Evolutionary conservation across 1,140 invertebrate genomes (phyloP).

Genomic region (Calosoma granatense): DNA sequence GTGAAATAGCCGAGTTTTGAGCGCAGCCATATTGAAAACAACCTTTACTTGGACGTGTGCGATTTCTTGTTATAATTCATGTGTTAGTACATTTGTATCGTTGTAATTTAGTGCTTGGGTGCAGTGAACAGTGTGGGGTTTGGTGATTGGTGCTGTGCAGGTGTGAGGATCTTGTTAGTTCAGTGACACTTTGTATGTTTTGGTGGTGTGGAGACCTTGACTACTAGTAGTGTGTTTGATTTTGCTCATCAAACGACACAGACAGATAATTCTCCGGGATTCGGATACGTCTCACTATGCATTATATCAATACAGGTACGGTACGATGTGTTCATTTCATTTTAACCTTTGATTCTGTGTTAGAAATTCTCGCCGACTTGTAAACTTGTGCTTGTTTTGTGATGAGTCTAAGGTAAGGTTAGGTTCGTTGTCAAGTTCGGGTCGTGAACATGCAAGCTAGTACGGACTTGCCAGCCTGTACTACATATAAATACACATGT

Average conservation of each 20-base stretch:
- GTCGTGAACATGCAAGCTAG: too few relatives aligned
- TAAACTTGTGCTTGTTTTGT: too few relatives aligned
- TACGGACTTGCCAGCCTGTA: too few relatives aligned
- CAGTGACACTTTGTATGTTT: slow-evolving; percentile 25
- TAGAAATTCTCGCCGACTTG: not conserved
- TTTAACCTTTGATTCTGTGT: slow-evolving; percentile 1
- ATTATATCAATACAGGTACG: slow-evolving; percentile 27
- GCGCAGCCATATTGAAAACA: slow-evolving; percentile 36
- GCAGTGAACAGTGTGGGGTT: slow-evolving; percentile 16
- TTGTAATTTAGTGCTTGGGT: slow-evolving; percentile 13
- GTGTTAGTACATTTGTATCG: slow-evolving; percentile 12
- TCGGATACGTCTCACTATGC: slow-evolving; percentile 30
- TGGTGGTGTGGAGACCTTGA: slow-evolving; percentile 31
- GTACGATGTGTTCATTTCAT: not conserved
- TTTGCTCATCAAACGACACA: slow-evolving; percentile 13
- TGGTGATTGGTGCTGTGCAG: slow-evolving; percentile 15
- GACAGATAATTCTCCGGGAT: slow-evolving; percentile 22
- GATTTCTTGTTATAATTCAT: slow-evolving; percentile 26
- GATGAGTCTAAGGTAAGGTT: slow-evolving; percentile 5
- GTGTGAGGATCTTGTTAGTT: slow-evolving; percentile 12
- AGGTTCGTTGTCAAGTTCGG: slow-evolving; percentile 1
- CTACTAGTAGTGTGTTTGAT: slow-evolving; percentile 24
- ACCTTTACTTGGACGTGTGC: slow-evolving; percentile 33
- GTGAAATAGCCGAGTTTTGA: slow-evolving; percentile 30
- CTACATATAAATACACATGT: too few relatives aligned